Conservation (phyloP, 35 echinoderm and acorn worm species). For the Apostichopus parvimensis region DNA sequence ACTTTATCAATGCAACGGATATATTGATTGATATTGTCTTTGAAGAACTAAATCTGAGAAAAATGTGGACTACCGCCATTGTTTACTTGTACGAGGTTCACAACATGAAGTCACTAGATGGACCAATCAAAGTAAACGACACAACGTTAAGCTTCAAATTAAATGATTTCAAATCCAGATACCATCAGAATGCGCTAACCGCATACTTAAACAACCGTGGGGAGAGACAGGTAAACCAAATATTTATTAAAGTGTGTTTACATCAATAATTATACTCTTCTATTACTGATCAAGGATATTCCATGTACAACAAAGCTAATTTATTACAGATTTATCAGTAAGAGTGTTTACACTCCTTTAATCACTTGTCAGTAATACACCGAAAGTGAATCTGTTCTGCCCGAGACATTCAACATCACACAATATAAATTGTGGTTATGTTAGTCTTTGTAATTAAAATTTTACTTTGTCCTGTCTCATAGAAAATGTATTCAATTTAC, state of each 20-base stretch:
- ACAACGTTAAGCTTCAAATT: not conserved
- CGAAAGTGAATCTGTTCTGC: not conserved
- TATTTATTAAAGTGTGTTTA: not conserved
- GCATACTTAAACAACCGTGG: not conserved
- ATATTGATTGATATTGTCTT: not conserved
- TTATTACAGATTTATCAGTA: not conserved
- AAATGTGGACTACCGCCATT: not conserved
- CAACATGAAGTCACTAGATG: not conserved
- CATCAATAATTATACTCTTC: not conserved
- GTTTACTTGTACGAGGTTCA: not conserved
- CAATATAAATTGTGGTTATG: not conserved
- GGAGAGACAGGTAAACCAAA: not conserved
- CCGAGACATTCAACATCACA: not conserved
- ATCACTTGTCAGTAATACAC: not conserved
- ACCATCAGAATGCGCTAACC: not conserved
- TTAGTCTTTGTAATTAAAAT: too few species aligned
- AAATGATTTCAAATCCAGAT: conserved; percentile 7
- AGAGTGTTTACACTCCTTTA: not conserved
- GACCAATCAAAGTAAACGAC: not conserved
- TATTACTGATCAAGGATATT: not conserved
- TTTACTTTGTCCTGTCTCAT: too few species aligned
- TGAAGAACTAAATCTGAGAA: not conserved
- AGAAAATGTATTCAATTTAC: too few species aligned
- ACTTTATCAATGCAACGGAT: not conserved
- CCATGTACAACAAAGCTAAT: not conserved